Percentiles rank a stretch among this genome's conserved stretches.
Evolutionary conservation across 2,888 invertebrate species (phyloP).

Genomic region (Cryptus armator): DNA sequence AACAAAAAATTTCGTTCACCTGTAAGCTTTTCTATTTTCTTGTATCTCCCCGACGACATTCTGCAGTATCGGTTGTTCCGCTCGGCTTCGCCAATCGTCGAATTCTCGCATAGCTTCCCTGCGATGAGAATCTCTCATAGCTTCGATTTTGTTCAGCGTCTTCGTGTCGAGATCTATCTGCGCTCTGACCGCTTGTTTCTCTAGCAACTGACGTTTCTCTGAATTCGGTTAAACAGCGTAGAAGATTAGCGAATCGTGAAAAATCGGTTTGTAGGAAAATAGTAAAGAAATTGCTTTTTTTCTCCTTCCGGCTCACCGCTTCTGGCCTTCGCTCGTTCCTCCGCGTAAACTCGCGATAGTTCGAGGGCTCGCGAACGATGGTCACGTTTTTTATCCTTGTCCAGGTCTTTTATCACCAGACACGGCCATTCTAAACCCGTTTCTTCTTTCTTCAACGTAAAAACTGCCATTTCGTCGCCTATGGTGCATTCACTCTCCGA

Average conservation of each 20-base stretch:
- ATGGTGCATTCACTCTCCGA: conserved; percentile 89
- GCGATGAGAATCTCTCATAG: conserved; percentile 88
- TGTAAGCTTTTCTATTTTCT: conserved; percentile 78
- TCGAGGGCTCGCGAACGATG: conserved; percentile 87
- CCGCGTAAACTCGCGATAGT: conserved; percentile 86
- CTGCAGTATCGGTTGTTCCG: conserved; percentile 75
- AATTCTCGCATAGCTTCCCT: conserved; percentile 89
- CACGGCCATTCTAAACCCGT: conserved; percentile 86
- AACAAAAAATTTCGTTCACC: conserved; percentile 63
- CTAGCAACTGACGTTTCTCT: conserved; percentile 86
- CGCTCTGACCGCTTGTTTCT: conserved; percentile 87
- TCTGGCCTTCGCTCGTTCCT: conserved; percentile 86
- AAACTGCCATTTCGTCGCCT: conserved; percentile 87
- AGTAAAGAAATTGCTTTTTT: conserved; percentile 10
- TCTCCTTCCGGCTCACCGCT: conserved; percentile 73
- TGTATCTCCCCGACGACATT: conserved; percentile 71
- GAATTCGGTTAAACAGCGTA: conserved; percentile 48
- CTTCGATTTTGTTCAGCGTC: conserved; percentile 88
- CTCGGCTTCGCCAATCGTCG: conserved; percentile 87
- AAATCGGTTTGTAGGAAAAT: conserved; percentile 39
- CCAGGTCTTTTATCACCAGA: conserved; percentile 86
- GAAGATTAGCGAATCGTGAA: conserved; percentile 28
- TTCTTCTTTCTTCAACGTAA: conserved; percentile 89
- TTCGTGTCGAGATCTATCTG: conserved; percentile 88
- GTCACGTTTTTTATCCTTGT: conserved; percentile 87